A percentile compares a stretch with the other conserved stretches of the same genome.
phyloP scores from a whole-genome alignment of 2,113 vertebrate species.

The Bujurquina vittata region DNA sequence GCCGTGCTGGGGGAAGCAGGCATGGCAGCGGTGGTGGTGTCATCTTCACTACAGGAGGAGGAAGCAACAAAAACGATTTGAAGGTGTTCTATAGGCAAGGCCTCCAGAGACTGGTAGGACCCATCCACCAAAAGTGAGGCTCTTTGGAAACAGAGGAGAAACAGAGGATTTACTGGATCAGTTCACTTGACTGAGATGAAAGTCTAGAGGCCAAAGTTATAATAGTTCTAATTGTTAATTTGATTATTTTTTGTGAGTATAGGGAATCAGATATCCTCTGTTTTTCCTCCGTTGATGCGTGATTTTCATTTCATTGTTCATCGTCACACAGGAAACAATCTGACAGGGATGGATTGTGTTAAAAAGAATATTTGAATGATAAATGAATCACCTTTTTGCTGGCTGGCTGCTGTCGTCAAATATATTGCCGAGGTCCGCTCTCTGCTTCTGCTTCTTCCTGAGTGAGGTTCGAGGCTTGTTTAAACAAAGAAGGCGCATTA shows the following conservation, averaged over 20 bases:
- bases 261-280: slow-evolving; percentile 66
- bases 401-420: slow-evolving; percentile 66
- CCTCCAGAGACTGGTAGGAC: slow-evolving; percentile 78
- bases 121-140: slow-evolving; percentile 66
- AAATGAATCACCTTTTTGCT: slow-evolving; percentile 66
- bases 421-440: slow-evolving; percentile 41
- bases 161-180: slow-evolving; percentile 68
- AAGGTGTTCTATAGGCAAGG: slow-evolving; percentile 76
- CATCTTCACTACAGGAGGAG: slow-evolving; percentile 75
- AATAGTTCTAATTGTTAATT: slow-evolving; percentile 2
- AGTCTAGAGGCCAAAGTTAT: slow-evolving; percentile 15
- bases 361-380: neutral
- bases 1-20: neutral
- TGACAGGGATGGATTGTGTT: slow-evolving; percentile 25
- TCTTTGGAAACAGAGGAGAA: slow-evolving; percentile 73
- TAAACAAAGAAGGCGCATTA: slow-evolving; percentile 14
- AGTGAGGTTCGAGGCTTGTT: slow-evolving; percentile 66
- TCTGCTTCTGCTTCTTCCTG: slow-evolving; percentile 76
- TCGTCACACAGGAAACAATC: slow-evolving; percentile 6
- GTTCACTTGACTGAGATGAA: neutral
- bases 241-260: slow-evolving; percentile 7
- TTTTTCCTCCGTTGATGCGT: slow-evolving; percentile 60
- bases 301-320: slow-evolving; percentile 17
- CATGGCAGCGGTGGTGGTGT: neutral
- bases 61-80: slow-evolving; percentile 79